Base-by-base conservation (phyloP, 2,888 invertebrate genomes). In the Omphaloscelis lunosa region DNA sequence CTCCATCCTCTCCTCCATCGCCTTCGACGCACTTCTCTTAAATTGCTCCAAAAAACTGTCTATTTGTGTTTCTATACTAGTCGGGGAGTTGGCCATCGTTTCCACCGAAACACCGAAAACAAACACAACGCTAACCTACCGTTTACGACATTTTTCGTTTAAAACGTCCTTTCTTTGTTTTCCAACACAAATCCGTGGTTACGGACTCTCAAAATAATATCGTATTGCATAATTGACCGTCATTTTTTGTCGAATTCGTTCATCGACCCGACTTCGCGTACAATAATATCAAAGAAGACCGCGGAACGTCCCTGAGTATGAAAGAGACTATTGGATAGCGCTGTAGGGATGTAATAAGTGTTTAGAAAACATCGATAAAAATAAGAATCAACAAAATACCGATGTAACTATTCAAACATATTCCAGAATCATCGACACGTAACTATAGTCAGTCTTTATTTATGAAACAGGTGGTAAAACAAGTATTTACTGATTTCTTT, bases 41-140 rank as follows among this genome's bases (percentile, higher is more conserved):
- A 98, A 98, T 93, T 98, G 98, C 97, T 98, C 98, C 94, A 98
- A 95, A 96, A 98, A 98, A 96, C 98, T 98, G 97, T 98, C 98
- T 96, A 98, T 98, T 97, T 98, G 98, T 91, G 98, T 98, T 97
- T 98, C 98, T 94, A 98, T 98, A 89, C 97, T 98, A 87, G 97
- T 97, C 86, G 98, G 97, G 89, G 98, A 97, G 93, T 95, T 97
- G 88, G 97, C 97, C 97, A 97, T 97, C 92, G 95, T 95, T 93
- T 93, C 95, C 94, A 95, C 94, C 95, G 95, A 95, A 94, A 96
- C 96, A 95, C 93, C 94, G 91, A 94, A 95, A 95, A 95, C 96
- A 96, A 96, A 96, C 95, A 95, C 94, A 92, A 93, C 92, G 92
- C 91, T 90, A 91, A 89, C 90, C 90, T 89, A 90, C 89, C 84